These are phyloP conservation scores for Patella pellucida DNA, from an alignment of 2,888 invertebrate genomes.

Conservation along the genomic window DNA sequence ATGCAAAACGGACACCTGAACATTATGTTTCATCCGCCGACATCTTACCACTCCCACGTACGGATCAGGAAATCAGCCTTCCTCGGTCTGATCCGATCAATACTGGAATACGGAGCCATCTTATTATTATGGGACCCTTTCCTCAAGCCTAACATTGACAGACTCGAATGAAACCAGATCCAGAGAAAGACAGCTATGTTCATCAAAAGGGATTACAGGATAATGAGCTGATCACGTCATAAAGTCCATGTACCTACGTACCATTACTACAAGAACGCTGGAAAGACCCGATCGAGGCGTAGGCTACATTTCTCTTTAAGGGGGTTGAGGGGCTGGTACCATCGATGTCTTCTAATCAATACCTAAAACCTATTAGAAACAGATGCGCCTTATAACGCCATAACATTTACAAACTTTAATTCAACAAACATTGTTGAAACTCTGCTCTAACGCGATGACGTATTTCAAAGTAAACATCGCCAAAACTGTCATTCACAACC, in stretches of 20 bases:
- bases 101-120: too few relatives aligned
- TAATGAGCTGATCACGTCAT: neutral
- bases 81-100: too few relatives aligned
- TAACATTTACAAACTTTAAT: neutral
- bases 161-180: neutral
- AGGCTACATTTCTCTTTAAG: neutral
- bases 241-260: too few relatives aligned
- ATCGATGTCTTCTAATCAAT: neutral
- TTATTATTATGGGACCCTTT: neutral
- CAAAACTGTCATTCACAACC: too few relatives aligned
- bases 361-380: neutral
- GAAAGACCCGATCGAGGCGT: neutral
- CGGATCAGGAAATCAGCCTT: too few relatives aligned
- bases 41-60: too few relatives aligned
- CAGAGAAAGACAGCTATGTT: neutral
- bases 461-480: too few relatives aligned
- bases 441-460: neutral
- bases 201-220: neutral
- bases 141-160: neutral
- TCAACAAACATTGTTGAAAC: neutral
- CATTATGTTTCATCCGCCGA: too few relatives aligned
- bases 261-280: neutral
- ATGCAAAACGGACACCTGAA: too few relatives aligned
- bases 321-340: neutral
- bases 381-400: neutral